Evolutionary conservation across 2,888 invertebrate species (phyloP), one percentile per base, ranked within the genome.

Genomic region (Hermodice carunculata): DNA sequence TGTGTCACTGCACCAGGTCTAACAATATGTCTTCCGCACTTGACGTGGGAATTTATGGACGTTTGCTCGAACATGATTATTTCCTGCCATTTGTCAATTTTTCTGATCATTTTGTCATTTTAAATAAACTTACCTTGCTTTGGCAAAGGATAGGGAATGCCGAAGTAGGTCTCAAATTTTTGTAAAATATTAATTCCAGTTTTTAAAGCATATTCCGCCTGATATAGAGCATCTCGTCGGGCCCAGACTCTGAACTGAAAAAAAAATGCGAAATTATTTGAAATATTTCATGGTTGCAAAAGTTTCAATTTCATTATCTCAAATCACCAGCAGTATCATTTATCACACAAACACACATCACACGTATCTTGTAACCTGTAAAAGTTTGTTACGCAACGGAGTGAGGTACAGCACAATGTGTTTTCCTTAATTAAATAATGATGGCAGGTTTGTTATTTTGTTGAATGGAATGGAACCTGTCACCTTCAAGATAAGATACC

Each of bases 151-250:
- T 95, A 98, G n/a, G 91, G 87, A 59, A 94, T 91, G 73, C 90
- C 88, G 85, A 96, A 98, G 81, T 95, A 94, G n/a, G 91, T 87
- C 57, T 95, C 92, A 81, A 94, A 96, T 83, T 90, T 93, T 73
- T 93, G 91, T 17, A 91, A 80, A 8, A 91, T 86, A 65, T 88
- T 88, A 0, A 90, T 89, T 0, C 90, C 90, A 6, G 90, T 88
- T 0, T 87, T 85, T 2, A 90, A 81, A 0, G 91, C 90, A 70
- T 90, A 87, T 3, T 90, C 87, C 0, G 92, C 92, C 87, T 94
- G 94, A 62, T 91, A 88, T 14, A 93, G 88, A 34, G 93, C 93
- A 60, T 85, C 85, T 8, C 85, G 84, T 43, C 87, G 75, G 4
- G 88, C 84, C 81, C 86, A 89, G 0, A 88, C 89, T 6, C 91